Percentiles rank a stretch among this genome's conserved stretches.
Conservation (phyloP, 2,888 invertebrate genomes). For the Pyrgus malvae region DNA sequence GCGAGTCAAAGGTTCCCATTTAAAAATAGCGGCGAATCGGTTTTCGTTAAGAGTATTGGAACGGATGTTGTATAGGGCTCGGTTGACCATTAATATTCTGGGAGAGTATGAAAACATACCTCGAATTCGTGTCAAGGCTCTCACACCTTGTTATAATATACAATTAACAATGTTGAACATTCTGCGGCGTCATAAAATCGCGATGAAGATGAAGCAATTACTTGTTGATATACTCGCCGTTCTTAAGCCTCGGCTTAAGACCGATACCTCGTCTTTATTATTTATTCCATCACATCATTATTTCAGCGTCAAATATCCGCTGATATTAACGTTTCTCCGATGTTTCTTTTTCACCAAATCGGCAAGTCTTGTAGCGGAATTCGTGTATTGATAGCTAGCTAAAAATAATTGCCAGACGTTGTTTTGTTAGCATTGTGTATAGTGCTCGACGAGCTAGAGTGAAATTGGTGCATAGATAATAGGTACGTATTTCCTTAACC, state of each 20-base stretch:
- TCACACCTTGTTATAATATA: slow-evolving; percentile 50
- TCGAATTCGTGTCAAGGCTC: slow-evolving; percentile 67
- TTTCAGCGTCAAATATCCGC: background rate
- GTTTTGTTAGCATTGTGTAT: slow-evolving; percentile 15
- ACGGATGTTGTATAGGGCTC: slow-evolving; percentile 45
- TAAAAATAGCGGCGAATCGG: slow-evolving; percentile 42
- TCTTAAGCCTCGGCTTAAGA: background rate
- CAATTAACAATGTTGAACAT: slow-evolving; percentile 31
- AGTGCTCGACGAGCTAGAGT: background rate
- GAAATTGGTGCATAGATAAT: background rate
- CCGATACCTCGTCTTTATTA: background rate
- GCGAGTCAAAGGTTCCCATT: slow-evolving; percentile 37
- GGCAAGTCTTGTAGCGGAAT: slow-evolving; percentile 4
- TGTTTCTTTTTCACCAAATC: slow-evolving; percentile 2
- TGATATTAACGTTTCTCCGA: background rate
- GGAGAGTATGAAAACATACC: slow-evolving; percentile 53
- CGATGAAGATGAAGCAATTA: background rate
- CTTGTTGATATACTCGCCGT: slow-evolving; percentile 10
- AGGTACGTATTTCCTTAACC: no score
- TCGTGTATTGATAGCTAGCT: slow-evolving; percentile 9
- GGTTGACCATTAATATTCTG: slow-evolving; percentile 52
- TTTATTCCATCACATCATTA: no score
- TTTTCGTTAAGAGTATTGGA: slow-evolving; percentile 48
- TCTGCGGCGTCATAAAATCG: slow-evolving; percentile 18
- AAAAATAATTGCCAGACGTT: slow-evolving; percentile 16